Evolutionary conservation across 1,140 invertebrate species (phyloP), one percentile per base, ranked within the genome.

Genomic region (Aporrectodea caliginosa): DNA sequence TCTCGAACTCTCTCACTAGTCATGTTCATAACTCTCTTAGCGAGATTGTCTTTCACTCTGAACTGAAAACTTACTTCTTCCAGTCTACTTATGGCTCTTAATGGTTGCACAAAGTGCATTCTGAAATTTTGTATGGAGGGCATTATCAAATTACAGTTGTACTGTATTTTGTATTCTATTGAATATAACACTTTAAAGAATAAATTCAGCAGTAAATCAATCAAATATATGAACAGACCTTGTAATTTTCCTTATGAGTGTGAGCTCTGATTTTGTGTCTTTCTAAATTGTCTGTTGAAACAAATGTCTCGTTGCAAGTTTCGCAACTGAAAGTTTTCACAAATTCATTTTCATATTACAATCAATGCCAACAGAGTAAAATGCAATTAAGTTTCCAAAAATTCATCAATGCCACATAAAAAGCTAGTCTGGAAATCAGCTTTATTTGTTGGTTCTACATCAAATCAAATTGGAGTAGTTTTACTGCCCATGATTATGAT

Each of bases 231-330:
- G 43, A 6, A 58, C 22, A 22, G 6, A 58, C 43, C 68, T 31
- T 30, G 27, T 58, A 78, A 31, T 58, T 58, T 29, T 76, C 70
- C 16, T 72, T 69, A 1, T 29, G 58, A 75, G 77, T 74, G 69
- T 80, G 79, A 12, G 69, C 22, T 33, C 31, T 80, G 22, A 22
- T n/a, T 6, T 69, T 35, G 68, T 80, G 79, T 32, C 31, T 69
- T 32, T 80, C 76, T 29, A 80, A 73, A 77, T 29, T 35, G 58
- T 70, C 68, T 35, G 27, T 34, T 16, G 43, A 16, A 16, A 33
- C 73, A 74, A 74, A 74, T 33, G 73, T 74, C 29, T 74, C n/a
- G 29, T 74, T n/a, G 32, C 73, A 74, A 74, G 22, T 31, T 30
- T 33, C n/a, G 31, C 73, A 74, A 2, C 73, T 74, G 22, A 74